Percentiles rank a stretch among this genome's conserved stretches.
Conservation (phyloP, 2,797 vertebrate species). For the Gallinago stenura region DNA sequence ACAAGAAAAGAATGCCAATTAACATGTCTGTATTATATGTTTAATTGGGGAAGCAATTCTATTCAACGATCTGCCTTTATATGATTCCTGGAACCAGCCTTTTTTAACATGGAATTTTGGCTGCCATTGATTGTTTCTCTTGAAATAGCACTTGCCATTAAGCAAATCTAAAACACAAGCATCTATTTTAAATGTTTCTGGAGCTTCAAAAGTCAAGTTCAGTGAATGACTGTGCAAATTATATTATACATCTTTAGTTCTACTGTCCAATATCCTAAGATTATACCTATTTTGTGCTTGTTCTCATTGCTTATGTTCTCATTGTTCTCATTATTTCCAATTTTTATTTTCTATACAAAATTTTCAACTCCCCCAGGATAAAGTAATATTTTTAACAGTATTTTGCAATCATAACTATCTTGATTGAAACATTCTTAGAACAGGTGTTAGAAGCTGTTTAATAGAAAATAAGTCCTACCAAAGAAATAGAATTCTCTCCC, state of each 20-base stretch:
- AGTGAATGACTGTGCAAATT: not conserved
- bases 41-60: not conserved
- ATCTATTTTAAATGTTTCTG: not conserved
- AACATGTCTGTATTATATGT: not conserved
- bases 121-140: not conserved
- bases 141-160: not conserved
- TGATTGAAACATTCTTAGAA: not conserved
- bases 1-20: not conserved
- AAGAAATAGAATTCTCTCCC: not conserved
- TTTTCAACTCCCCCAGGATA: not conserved
- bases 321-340: not conserved
- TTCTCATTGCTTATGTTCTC: not conserved
- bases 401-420: not conserved
- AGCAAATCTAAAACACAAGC: not conserved
- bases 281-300: not conserved
- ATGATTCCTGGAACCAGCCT: not conserved
- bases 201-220: not conserved
- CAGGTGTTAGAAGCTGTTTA: not conserved
- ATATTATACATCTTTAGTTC: not conserved
- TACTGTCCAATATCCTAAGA: not conserved
- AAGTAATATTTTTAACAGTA: not conserved
- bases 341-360: not conserved
- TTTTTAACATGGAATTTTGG: not conserved
- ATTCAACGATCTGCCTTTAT: not conserved
- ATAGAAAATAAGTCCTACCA: not conserved